Conservation (phyloP, 2,113 vertebrate species). For the Gobio gobio region DNA sequence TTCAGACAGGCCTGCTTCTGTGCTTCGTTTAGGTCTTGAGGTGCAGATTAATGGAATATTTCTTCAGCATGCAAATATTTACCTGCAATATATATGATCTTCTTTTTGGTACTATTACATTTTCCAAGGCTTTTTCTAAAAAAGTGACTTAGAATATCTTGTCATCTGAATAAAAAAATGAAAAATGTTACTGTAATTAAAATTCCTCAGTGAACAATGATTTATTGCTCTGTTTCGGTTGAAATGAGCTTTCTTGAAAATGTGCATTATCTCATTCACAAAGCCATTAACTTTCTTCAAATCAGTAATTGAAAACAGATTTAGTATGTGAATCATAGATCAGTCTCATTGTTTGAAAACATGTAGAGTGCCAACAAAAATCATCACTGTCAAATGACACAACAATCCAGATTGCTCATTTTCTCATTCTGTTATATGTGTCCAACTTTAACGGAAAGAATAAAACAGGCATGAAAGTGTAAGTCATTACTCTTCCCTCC, state of each 20-base stretch:
- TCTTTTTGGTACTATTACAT: neutral
- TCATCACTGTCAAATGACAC: neutral
- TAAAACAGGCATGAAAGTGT: neutral
- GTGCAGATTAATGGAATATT: neutral
- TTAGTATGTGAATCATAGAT: neutral
- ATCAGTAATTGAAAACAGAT: constrained; percentile 5
- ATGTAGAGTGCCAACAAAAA: neutral
- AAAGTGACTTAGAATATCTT: neutral
- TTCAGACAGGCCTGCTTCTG: neutral
- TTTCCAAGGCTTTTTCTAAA: neutral
- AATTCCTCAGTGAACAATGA: neutral
- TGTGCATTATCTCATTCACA: constrained; percentile 6
- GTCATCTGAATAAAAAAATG: neutral
- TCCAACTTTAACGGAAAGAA: neutral
- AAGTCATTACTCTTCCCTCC: neutral
- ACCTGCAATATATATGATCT: neutral
- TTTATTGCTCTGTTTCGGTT: neutral
- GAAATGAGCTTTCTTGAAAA: neutral
- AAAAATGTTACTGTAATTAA: neutral
- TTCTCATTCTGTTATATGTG: neutral
- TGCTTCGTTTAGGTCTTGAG: neutral
- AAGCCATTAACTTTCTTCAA: neutral
- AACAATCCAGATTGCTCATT: neutral
- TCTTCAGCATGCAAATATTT: neutral
- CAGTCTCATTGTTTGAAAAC: neutral